phyloP scores from a whole-genome alignment of 2,888 invertebrate species.

The Pandemis cinnamomeana region DNA sequence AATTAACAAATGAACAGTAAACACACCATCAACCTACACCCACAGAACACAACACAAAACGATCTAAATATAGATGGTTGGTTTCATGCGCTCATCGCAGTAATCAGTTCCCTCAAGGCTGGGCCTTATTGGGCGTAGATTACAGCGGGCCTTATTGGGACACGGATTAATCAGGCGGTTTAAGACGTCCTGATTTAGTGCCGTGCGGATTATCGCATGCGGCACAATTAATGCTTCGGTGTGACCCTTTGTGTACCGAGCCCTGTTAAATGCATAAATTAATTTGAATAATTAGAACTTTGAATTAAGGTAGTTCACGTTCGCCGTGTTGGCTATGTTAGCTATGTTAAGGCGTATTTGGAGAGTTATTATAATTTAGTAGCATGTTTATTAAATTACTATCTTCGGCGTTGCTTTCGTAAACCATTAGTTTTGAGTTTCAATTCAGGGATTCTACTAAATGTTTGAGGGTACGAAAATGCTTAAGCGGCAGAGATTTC shows the following conservation, averaged over 20 bases:
- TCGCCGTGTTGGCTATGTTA: background rate
- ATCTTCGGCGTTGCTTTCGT: too few species aligned
- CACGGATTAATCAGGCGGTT: background rate
- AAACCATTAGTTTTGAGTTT: too few species aligned
- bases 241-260: background rate
- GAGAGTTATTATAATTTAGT: too few species aligned
- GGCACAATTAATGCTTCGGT: constrained; percentile 4
- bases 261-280: background rate
- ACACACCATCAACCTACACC: background rate
- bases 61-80: background rate
- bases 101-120: constrained; percentile 55
- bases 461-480: too few species aligned
- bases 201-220: background rate
- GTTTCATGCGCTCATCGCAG: constrained; percentile 43
- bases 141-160: background rate
- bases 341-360: background rate
- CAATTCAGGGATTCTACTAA: too few species aligned
- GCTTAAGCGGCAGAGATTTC: too few species aligned
- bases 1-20: background rate
- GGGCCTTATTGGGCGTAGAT: constrained; percentile 50
- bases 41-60: background rate
- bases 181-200: constrained; percentile 13
- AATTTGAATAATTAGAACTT: constrained; percentile 2
- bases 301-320: background rate
- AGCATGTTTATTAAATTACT: too few species aligned